Evolutionary conservation across 2,113 vertebrate species (phyloP), one percentile per base, ranked within the genome.

Genomic region (Lasiurus cinereus): DNA sequence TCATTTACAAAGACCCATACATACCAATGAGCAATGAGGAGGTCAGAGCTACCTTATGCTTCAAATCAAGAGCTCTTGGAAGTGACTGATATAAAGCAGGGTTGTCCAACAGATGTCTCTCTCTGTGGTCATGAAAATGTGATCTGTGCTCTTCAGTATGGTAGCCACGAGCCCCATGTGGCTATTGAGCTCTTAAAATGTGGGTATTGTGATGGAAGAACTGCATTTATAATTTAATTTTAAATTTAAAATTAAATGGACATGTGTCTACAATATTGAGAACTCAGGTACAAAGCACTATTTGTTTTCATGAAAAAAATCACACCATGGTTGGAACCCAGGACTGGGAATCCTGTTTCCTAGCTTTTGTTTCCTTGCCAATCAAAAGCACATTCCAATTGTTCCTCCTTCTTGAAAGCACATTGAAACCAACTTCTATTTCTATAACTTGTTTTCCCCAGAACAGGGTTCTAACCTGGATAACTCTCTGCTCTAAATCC

Each of bases 301-400:
- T 19, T 8, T n/a, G 10, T 54, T 74, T 12, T 54, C 16, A 80
- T 73, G 46, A 9, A 62, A 87, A 87, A 66, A 48, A 24, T 54
- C 19, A 24, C 13, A 82, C 5, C 13, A 31, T 24, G 13, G n/a
- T 76, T 50, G 94, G 70, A 91, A 74, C 31, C 56, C 8, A 59
- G 67, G 3, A 31, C 13, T 82, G n/a, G 12, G 54, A 88, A 77
- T 50, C 10, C 69, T 88, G 11, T 62, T 59, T 59, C 9, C 56
- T 54, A 64, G 74, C 48, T 93, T 59, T 93, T 62, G n/a, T 80
- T 72, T 93, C 14, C 62, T 70, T 78, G 11, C 59, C 66, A 56
- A 74, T 67, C 46, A 94, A 74, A 73, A 33, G 43, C 36, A 89
- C 16, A 76, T 18, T 54, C 14, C 52, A 59, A 50, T 39, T 48